Evolutionary conservation across 64 coral and sea anemone species (phyloP).

Genomic region (Trachythela sp.): DNA sequence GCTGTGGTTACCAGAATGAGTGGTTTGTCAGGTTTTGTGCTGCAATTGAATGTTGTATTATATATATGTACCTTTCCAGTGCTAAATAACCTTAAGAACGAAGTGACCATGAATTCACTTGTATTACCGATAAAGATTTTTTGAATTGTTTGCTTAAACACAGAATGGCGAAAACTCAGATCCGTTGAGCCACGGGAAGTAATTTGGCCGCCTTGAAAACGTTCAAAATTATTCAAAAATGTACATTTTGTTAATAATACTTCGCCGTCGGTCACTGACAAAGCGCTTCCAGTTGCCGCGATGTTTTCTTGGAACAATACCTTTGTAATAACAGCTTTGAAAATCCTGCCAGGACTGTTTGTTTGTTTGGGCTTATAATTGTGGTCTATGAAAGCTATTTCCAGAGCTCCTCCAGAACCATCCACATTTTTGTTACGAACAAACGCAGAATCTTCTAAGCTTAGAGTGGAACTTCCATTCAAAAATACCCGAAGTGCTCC

Average conservation of each 20-base stretch:
- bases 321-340: not conserved
- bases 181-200: too few species aligned
- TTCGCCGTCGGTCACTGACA: slow-evolving; percentile 30
- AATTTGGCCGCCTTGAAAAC: slow-evolving; percentile 39
- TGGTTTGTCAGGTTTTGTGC: not conserved
- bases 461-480: not conserved
- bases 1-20: not conserved
- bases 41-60: not conserved
- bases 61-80: not conserved
- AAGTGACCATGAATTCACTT: not conserved
- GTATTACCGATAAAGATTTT: not conserved
- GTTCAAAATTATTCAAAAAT: slow-evolving; percentile 68
- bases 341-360: not conserved
- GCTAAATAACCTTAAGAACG: not conserved
- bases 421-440: not conserved
- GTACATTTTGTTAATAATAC: slow-evolving; percentile 33
- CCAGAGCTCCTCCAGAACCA: not conserved
- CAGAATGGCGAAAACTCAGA: not conserved
- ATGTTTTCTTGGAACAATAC: slow-evolving; percentile 39
- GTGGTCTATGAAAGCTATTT: not conserved
- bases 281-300: slow-evolving; percentile 26
- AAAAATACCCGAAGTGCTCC: not conserved
- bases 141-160: not conserved
- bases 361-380: not conserved
- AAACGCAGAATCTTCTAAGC: not conserved